Evolutionary conservation across 2,113 vertebrate species (phyloP), one percentile per base, ranked within the genome.

Genomic region (Pogonocichla stellata): DNA sequence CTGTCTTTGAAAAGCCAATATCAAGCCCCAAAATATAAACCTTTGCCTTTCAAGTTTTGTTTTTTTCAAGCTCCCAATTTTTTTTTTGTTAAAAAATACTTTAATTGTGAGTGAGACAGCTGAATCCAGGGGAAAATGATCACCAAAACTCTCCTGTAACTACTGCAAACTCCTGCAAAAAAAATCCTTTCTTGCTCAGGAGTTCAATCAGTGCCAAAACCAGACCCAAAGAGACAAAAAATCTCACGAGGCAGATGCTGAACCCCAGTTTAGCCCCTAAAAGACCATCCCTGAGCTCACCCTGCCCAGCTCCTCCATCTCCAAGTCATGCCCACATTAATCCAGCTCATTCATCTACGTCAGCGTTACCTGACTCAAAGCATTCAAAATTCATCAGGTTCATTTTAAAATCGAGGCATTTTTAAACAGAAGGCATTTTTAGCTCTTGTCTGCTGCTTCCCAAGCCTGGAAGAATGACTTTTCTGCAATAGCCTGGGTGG

Each of bases 351-450:
- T 79, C 91, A 60, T 94, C 95, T 64, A 26, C 86, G 62, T 92
- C 94, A 47, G 71, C 3, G 6, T 56, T 95, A 85, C 93, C 92
- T 89, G 91, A 65, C 60, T 94, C 88, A n/a, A 66, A 82, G 71
- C 94, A 95, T 93, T 58, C 82, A 92, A 94, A 92, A 96, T 96
- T 88, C 25, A 96, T 92, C 88, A 92, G 88, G 83, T 93, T 92
- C 80, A 88, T 90, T 93, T 90, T 29, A 45, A 96, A 94, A 94
- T 56, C 33, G 3, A 80, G 85, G 84, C 61, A 73, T 93, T 93
- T 93, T 92, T 58, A 72, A 95, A 45, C 40, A 69, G 80, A 36
- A 95, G 78, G 93, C 87, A 89, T 92, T 95, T 90, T 95, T 92
- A 94, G 92, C 85, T 94, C 93, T 91, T 10, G 5, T 65, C 92